Percentiles rank a stretch among this genome's conserved stretches.
These are phyloP conservation scores for Apamea sordens DNA, from an alignment of 2,888 invertebrate genomes.

Conservation along the genomic window DNA sequence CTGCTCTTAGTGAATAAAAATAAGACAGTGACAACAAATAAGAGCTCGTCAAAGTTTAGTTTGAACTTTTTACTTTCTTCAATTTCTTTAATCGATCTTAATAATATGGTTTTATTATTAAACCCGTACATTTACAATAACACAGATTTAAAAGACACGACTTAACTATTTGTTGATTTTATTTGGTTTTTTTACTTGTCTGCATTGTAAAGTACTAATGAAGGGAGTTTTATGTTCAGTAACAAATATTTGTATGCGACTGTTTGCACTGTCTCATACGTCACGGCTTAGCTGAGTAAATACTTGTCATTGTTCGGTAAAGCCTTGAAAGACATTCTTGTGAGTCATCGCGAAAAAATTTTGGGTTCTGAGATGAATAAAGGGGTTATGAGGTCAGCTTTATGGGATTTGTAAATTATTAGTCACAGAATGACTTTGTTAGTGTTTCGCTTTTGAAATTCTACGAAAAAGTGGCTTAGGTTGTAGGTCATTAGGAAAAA, in stretches of 20 bases:
- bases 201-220: conserved; percentile 66
- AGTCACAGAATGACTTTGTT: not conserved
- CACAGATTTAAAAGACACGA: conserved; percentile 14
- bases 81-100: not conserved
- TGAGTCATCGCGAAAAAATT: conserved; percentile 51
- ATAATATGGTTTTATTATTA: not conserved
- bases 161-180: conserved; percentile 45
- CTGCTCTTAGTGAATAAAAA: too few relatives aligned
- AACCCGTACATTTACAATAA: conserved; percentile 20
- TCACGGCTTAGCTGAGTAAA: conserved; percentile 42
- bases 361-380: conserved; percentile 3
- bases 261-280: conserved; percentile 66
- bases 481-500: not conserved
- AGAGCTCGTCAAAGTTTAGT: not conserved
- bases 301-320: conserved; percentile 36
- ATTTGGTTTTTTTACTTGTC: conserved; percentile 60
- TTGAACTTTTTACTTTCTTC: not conserved
- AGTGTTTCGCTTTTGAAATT: not conserved
- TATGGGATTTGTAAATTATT: not conserved
- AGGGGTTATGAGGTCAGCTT: not conserved
- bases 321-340: conserved; percentile 35
- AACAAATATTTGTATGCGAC: conserved; percentile 62
- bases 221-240: conserved; percentile 67
- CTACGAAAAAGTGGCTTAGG: not conserved
- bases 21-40: too few relatives aligned